Evolutionary conservation across 2,888 invertebrate genomes (phyloP).

Genomic region (Eupithecia tripunctaria): DNA sequence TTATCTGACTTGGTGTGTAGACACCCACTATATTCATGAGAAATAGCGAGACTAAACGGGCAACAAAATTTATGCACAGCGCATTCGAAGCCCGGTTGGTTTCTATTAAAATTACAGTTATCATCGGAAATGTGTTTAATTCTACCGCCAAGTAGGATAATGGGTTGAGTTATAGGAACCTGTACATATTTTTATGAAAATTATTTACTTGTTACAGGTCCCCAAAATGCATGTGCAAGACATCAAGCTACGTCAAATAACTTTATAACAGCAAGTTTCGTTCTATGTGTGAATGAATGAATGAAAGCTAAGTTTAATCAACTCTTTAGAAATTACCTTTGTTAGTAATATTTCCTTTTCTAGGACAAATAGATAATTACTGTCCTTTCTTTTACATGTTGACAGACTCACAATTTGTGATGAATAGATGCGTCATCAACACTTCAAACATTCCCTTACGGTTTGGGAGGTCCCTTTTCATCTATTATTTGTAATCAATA

Average conservation of each 20-base stretch:
- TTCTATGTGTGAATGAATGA: no score
- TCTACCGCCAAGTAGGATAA: no score
- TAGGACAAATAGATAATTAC: neutral
- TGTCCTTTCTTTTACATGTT: neutral
- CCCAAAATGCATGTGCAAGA: conserved; percentile 14
- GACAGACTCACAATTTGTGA: conserved; percentile 4
- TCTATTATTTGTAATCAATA: conserved; percentile 6
- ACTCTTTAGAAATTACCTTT: neutral
- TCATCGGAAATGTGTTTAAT: no score
- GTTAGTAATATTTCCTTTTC: neutral
- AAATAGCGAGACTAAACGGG: no score
- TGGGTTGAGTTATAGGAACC: neutral
- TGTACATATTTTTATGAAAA: neutral
- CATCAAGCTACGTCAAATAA: conserved; percentile 10
- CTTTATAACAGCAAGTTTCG: neutral
- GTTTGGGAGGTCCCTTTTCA: conserved; percentile 22
- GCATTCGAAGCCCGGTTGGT: no score
- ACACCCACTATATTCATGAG: no score
- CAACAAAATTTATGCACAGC: no score
- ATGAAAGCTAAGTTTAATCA: conserved; percentile 4
- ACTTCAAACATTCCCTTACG: conserved; percentile 27
- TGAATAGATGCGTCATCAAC: conserved; percentile 6
- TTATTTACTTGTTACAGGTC: conserved; percentile 25
- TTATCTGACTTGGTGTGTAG: no score
- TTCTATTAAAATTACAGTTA: no score